phyloP scores from a whole-genome alignment of 2,113 vertebrate genomes.

The Aphyosemion australe region DNA sequence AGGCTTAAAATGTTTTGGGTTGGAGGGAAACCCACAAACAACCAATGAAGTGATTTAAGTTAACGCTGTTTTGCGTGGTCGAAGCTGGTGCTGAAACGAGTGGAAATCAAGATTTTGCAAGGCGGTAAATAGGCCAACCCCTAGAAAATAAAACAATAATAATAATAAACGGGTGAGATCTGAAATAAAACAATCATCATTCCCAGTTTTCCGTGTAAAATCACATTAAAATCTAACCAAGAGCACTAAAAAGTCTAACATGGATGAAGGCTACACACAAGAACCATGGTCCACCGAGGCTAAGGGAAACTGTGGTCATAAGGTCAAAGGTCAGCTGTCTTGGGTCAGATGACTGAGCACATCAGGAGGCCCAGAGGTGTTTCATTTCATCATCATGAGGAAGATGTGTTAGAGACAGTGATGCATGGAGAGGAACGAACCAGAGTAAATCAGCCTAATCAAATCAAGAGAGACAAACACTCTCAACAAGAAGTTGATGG shows the following conservation, averaged over 20 bases:
- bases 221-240: no score
- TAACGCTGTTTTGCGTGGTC: not conserved
- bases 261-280: slow-evolving; percentile 7
- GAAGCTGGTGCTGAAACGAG: not conserved
- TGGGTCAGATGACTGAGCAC: slow-evolving; percentile 34
- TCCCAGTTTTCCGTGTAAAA: not conserved
- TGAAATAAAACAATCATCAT: no score
- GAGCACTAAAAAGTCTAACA: no score
- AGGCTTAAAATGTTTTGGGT: not conserved
- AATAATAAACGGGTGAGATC: no score
- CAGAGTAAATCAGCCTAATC: not conserved
- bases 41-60: not conserved
- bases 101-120: not conserved
- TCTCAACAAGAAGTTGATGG: slow-evolving; percentile 1
- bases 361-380: slow-evolving; percentile 15
- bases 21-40: not conserved
- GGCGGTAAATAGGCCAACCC: not conserved
- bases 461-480: slow-evolving; percentile 6
- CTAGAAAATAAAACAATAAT: not conserved
- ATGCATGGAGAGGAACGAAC: no score
- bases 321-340: slow-evolving; percentile 28
- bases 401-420: not conserved
- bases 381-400: slow-evolving; percentile 17
- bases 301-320: slow-evolving; percentile 18
- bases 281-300: slow-evolving; percentile 10